These are phyloP conservation scores for Megaceryle torquata DNA, from an alignment of 2,113 vertebrate species.

Conservation along the genomic window DNA sequence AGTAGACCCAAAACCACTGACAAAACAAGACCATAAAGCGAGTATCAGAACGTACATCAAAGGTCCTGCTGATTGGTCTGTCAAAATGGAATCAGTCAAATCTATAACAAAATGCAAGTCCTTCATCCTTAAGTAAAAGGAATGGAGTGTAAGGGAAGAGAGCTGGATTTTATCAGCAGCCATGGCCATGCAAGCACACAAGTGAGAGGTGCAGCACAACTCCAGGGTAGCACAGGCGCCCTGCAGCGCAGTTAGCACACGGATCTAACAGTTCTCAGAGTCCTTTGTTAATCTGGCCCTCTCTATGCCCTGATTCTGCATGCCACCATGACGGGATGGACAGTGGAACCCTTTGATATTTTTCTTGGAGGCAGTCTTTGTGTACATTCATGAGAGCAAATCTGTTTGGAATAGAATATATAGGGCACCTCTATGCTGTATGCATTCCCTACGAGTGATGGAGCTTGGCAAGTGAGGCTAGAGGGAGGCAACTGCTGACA, in stretches of 20 bases:
- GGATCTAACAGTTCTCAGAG: background rate
- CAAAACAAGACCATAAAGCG: background rate
- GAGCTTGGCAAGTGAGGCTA: background rate
- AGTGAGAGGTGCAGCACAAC: background rate
- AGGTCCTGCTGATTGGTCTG: background rate
- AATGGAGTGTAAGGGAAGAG: background rate
- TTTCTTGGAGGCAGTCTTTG: background rate
- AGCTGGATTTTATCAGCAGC: background rate
- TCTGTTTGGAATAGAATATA: background rate
- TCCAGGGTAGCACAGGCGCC: too few species aligned
- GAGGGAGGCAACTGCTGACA: background rate
- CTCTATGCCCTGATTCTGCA: background rate
- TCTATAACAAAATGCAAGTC: background rate
- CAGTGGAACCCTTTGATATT: background rate
- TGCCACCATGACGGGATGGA: background rate
- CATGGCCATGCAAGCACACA: background rate
- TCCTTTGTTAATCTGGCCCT: background rate
- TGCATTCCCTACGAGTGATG: background rate
- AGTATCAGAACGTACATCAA: background rate
- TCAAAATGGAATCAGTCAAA: background rate
- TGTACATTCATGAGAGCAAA: background rate
- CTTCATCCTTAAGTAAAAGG: background rate
- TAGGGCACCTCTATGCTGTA: background rate
- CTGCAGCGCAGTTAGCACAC: background rate
- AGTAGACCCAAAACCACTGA: background rate